Evolutionary conservation across 2,888 invertebrate species (phyloP).

Genomic region (Cheilosia grossa): DNA sequence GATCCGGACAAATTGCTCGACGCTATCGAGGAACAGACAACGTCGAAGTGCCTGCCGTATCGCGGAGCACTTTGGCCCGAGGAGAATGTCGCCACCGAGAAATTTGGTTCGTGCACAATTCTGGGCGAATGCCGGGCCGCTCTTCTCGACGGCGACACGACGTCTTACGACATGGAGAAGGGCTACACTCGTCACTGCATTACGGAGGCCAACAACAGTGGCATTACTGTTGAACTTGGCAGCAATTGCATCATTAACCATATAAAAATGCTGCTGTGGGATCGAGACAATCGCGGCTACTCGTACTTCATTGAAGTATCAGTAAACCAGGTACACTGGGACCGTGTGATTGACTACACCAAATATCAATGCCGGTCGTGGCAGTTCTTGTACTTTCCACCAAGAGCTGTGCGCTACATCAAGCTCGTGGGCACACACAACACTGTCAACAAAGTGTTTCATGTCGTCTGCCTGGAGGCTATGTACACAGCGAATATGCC

Average conservation of each 20-base stretch:
- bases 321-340: conserved; percentile 98
- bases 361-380: conserved; percentile 97
- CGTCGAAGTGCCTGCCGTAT: conserved; percentile 91
- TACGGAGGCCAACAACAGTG: conserved; percentile 89
- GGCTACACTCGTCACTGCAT: conserved; percentile 96
- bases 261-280: conserved; percentile 96
- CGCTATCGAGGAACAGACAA: conserved; percentile 94
- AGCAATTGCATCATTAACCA: conserved; percentile 96
- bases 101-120: conserved; percentile 93
- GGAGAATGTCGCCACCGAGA: conserved; percentile 94
- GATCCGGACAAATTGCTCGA: conserved; percentile 96
- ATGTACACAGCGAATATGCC: conserved; percentile 91
- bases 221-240: conserved; percentile 93
- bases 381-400: conserved; percentile 97
- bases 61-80: conserved; percentile 92
- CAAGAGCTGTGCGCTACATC: conserved; percentile 93
- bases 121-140: conserved; percentile 95
- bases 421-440: conserved; percentile 95
- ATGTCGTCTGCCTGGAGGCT: conserved; percentile 96
- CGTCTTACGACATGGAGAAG: conserved; percentile 95
- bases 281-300: conserved; percentile 91
- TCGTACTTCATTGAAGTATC: conserved; percentile 89
- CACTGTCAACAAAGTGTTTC: conserved; percentile 97
- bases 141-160: conserved; percentile 94
- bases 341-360: conserved; percentile 95